Percentiles rank a stretch among this genome's conserved stretches.
These are phyloP conservation scores for Scaeva pyrastri DNA, from an alignment of 2,888 invertebrate genomes.

Conservation along the genomic window DNA sequence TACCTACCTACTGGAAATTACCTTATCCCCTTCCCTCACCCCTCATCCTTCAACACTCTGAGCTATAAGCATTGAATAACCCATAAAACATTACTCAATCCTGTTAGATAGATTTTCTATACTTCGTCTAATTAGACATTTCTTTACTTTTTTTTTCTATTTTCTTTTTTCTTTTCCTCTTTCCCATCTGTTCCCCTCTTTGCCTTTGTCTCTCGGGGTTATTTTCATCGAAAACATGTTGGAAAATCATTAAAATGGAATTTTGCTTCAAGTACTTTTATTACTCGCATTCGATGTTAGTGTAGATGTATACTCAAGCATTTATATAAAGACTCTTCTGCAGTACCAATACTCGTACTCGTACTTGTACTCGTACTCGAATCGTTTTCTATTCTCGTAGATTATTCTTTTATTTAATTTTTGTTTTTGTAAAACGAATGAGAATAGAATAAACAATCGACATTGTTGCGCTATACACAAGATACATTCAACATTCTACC, in stretches of 20 bases:
- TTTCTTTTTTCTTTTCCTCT: not conserved
- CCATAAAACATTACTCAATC: constrained; percentile 13
- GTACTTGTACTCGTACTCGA: constrained; percentile 8
- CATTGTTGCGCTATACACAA: constrained; percentile 54
- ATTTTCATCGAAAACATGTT: constrained; percentile 67
- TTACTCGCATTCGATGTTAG: not conserved
- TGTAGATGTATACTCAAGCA: not conserved
- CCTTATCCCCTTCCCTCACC: not conserved
- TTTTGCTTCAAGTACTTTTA: constrained; percentile 32
- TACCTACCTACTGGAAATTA: not conserved
- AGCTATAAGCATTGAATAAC: not conserved
- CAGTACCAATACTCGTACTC: too few species aligned
- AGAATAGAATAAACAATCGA: constrained; percentile 66
- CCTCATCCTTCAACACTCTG: too few species aligned
- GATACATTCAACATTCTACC: constrained; percentile 10
- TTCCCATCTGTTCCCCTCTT: not conserved
- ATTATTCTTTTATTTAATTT: constrained; percentile 1
- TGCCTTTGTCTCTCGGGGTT: constrained; percentile 34
- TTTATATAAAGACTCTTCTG: not conserved
- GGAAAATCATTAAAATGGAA: constrained; percentile 68
- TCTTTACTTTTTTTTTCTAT: constrained; percentile 4
- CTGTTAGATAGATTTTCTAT: constrained; percentile 35
- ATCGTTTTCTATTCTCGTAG: constrained; percentile 11
- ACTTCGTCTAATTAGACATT: constrained; percentile 60
- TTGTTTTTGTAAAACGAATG: constrained; percentile 45